Evolutionary conservation across 2,797 vertebrate genomes (phyloP).

Genomic region (Eulemur coronatus): DNA sequence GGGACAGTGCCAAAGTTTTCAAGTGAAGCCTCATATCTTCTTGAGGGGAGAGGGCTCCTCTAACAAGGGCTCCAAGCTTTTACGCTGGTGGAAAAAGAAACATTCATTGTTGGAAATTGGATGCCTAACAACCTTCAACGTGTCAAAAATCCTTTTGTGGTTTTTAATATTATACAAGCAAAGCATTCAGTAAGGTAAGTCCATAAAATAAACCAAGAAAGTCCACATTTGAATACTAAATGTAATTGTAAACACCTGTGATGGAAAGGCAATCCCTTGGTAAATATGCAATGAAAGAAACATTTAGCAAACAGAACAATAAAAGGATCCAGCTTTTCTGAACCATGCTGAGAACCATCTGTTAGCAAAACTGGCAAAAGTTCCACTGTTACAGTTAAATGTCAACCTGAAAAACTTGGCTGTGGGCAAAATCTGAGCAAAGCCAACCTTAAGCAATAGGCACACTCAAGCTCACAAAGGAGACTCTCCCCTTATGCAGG

Average conservation of each 20-base stretch:
- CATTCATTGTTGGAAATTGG: slow-evolving; percentile 52
- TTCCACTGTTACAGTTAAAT: slow-evolving; percentile 44
- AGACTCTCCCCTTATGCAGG: not conserved
- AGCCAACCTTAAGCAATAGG: not conserved
- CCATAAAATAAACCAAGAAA: slow-evolving; percentile 58
- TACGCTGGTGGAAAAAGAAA: slow-evolving; percentile 45
- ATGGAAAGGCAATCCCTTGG: not conserved
- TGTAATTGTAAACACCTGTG: slow-evolving; percentile 74
- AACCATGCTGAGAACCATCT: slow-evolving; percentile 65
- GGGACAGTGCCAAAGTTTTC: slow-evolving; percentile 63
- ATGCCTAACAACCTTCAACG: slow-evolving; percentile 39
- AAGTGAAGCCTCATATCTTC: slow-evolving; percentile 47
- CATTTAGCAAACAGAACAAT: not conserved
- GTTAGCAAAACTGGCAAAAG: slow-evolving; percentile 54
- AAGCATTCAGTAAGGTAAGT: slow-evolving; percentile 64
- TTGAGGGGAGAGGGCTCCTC: slow-evolving; percentile 39
- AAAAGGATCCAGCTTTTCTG: slow-evolving; percentile 13
- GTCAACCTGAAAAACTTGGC: slow-evolving; percentile 24
- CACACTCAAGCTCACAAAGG: not conserved
- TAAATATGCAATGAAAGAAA: slow-evolving; percentile 19
- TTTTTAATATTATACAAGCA: slow-evolving; percentile 64
- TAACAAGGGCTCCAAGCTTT: slow-evolving; percentile 23
- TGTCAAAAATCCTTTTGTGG: slow-evolving; percentile 67
- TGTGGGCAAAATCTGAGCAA: slow-evolving; percentile 15
- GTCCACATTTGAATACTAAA: not conserved